phyloP scores from a whole-genome alignment of 2,113 vertebrate genomes.

The Lanius collurio region DNA sequence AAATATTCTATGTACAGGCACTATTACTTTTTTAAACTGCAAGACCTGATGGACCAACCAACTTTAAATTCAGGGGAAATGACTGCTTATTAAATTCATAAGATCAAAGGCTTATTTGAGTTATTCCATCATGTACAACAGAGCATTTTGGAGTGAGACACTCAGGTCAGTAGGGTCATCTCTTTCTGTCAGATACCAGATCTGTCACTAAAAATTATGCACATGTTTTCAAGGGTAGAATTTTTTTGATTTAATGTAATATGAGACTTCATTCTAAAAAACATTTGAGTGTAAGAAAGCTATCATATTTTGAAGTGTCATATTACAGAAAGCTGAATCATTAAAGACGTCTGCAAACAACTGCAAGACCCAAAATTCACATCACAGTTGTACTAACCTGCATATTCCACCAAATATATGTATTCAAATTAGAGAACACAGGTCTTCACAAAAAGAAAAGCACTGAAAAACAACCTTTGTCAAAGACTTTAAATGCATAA shows the following conservation, averaged over 20 bases:
- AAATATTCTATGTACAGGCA: not conserved
- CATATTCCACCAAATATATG: not conserved
- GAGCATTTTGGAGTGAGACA: not conserved
- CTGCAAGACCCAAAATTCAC: not conserved
- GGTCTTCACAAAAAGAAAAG: not conserved
- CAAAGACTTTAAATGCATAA: not conserved
- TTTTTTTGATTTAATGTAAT: not conserved
- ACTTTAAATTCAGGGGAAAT: not conserved
- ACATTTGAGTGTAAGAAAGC: not conserved
- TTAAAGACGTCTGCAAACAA: not conserved
- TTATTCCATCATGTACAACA: not conserved
- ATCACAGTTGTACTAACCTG: not conserved
- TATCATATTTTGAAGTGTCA: not conserved
- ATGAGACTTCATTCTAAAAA: not conserved
- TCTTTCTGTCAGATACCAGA: not conserved
- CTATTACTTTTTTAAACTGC: not conserved
- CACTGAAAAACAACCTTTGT: not conserved
- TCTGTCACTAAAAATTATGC: not conserved
- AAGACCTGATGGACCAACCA: not conserved
- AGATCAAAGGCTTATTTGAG: not conserved
- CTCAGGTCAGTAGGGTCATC: not conserved
- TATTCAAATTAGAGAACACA: not conserved
- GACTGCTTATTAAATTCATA: not conserved
- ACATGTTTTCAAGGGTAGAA: not conserved
- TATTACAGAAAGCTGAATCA: not conserved